Evolutionary conservation across 2,888 invertebrate species (phyloP), one percentile per base, ranked within the genome.

Genomic region (Chesias legatella): DNA sequence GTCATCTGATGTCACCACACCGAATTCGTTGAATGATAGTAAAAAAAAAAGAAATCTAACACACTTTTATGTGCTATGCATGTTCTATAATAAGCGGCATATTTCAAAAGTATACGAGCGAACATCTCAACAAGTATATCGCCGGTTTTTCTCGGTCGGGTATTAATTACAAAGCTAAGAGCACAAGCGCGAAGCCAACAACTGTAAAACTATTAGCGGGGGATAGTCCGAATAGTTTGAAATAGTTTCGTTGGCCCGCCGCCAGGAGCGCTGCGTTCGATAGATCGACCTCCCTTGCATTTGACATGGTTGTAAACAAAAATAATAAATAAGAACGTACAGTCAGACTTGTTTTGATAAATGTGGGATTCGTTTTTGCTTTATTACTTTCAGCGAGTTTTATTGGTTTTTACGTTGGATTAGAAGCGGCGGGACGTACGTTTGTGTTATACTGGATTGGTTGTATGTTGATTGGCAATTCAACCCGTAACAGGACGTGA

Each of bases 291-390:
- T 60, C 67, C 70, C 69, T 67, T 77, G 79, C 73, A 55, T 77
- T 73, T 79, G 83, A 82, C 83, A 71, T 60, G 65, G 67, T 61
- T 72, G 75, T 77, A 81, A 81, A 82, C 79, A 81, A 79, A 80
- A 81, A 79, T 74, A 82, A 77, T 76, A 79, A 79, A 78, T 70
- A 79, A 70, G 61, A 67, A 63, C 62, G 51, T 58, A 60, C 62
- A 51, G 45, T 41, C 63, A 63, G 60, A 53, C 69, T 69, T 72
- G 72, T 77, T 74, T 75, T 73, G 70, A 73, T 73, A 71, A 70
- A 73, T 66, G 63, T 58, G 70, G 67, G 72, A 73, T 71, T 73
- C 64, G 63, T 69, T 69, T 75, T 71, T 61, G 44, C 64, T 65
- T 71, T 71, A 67, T 64, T 58, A 62, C 63, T 53, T 50, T 53